A percentile compares a stretch with the other conserved stretches of the same genome.
Evolutionary conservation across 2,797 vertebrate genomes (phyloP).

Genomic region (Dendrocincla tyrannina): DNA sequence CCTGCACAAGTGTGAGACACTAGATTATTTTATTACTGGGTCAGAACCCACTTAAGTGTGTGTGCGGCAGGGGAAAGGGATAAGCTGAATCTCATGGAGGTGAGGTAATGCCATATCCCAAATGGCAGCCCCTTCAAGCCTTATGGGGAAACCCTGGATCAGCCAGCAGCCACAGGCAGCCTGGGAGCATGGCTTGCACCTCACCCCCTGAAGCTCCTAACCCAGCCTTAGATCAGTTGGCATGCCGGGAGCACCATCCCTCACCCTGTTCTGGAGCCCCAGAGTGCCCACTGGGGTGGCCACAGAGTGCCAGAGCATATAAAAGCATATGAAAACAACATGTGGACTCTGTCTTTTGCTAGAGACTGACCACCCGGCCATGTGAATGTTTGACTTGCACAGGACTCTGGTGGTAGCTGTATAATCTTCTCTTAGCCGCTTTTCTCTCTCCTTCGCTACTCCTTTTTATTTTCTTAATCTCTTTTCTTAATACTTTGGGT

Average conservation of each 20-base stretch:
- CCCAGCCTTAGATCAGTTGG: background rate
- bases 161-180: background rate
- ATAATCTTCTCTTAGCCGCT: background rate
- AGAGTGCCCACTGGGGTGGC: too few relatives aligned
- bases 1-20: background rate
- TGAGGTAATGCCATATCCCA: background rate
- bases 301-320: background rate
- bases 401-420: background rate
- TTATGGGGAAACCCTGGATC: background rate
- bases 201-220: background rate
- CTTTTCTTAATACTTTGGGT: background rate
- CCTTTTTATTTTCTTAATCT: background rate
- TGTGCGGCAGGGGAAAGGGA: background rate
- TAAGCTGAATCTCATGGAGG: background rate
- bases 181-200: too few relatives aligned
- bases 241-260: background rate
- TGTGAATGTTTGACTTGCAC: background rate
- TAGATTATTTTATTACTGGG: background rate
- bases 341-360: background rate
- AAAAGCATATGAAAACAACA: background rate
- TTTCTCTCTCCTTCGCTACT: background rate
- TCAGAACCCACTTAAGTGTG: background rate
- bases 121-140: background rate
- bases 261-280: too few relatives aligned
- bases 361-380: background rate